These are phyloP conservation scores for Platynereis dumerilii DNA, from an alignment of 2,888 invertebrate species.

Conservation along the genomic window DNA sequence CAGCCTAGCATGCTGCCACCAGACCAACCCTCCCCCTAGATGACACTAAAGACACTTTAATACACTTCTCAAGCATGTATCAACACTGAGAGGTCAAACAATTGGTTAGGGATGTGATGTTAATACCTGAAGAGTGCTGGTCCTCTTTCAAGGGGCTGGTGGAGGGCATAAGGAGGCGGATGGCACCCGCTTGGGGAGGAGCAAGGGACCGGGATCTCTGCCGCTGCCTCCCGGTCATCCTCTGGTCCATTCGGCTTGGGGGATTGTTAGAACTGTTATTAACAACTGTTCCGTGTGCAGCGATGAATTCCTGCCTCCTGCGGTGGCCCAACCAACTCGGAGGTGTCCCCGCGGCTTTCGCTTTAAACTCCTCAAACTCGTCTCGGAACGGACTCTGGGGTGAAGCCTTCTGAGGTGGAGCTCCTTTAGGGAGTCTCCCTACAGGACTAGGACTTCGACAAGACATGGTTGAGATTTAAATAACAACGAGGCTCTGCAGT, in stretches of 20 bases:
- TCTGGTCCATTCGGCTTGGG: not conserved
- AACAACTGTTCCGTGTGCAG: not conserved
- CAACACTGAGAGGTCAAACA: too few relatives aligned
- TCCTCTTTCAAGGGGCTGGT: too few relatives aligned
- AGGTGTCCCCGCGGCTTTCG: conserved; percentile 14
- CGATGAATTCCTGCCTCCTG: conserved; percentile 10
- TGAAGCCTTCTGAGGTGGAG: not conserved
- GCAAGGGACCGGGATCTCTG: not conserved
- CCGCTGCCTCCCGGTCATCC: not conserved
- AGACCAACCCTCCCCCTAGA: too few relatives aligned
- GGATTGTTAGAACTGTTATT: not conserved
- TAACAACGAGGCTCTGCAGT: too few relatives aligned
- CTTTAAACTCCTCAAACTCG: conserved; percentile 27
- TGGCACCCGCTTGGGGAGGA: not conserved
- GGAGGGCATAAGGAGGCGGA: not conserved
- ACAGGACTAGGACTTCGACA: not conserved
- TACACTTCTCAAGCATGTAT: too few relatives aligned
- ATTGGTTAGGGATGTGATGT: too few relatives aligned
- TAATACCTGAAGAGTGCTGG: too few relatives aligned
- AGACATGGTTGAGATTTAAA: too few relatives aligned
- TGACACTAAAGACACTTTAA: too few relatives aligned
- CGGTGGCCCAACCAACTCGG: conserved; percentile 22
- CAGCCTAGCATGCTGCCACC: too few relatives aligned
- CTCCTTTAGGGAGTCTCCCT: not conserved
- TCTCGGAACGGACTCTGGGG: conserved; percentile 16